Conservation (phyloP, 2,113 vertebrate species). For the Psittacula cyanocephala region DNA sequence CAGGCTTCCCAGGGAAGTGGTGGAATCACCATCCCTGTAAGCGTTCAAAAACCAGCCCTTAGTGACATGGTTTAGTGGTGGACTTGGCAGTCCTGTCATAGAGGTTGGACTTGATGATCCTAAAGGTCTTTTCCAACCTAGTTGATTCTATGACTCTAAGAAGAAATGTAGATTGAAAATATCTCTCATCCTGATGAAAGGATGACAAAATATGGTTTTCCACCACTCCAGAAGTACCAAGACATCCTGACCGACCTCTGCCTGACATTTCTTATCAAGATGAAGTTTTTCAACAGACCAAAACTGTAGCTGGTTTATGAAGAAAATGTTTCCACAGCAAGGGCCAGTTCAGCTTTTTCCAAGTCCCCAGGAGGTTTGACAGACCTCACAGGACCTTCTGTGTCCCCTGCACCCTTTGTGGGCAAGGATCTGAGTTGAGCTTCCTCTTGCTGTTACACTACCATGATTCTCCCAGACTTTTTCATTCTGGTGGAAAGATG, state of each 20-base stretch:
- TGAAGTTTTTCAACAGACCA: background rate
- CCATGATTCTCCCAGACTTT: background rate
- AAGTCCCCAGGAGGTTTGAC: background rate
- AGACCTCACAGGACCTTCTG: background rate
- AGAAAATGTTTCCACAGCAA: background rate
- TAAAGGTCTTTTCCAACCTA: background rate
- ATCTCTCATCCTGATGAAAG: background rate
- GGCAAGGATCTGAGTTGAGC: background rate
- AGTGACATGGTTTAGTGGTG: background rate
- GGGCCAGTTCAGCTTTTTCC: background rate
- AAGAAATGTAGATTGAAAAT: background rate
- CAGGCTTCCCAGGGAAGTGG: background rate
- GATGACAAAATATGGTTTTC: background rate
- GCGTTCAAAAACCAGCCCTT: background rate
- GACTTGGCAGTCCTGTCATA: background rate
- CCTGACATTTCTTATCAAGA: background rate
- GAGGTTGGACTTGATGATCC: background rate
- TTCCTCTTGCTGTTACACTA: background rate
- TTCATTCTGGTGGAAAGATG: background rate
- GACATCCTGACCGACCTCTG: background rate
- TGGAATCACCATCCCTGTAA: background rate
- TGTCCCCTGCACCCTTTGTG: background rate
- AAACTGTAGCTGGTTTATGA: background rate
- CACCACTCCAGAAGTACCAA: background rate
- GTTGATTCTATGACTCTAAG: background rate